A percentile compares a stretch with the other conserved stretches of the same genome.
phyloP scores from a whole-genome alignment of 2,888 invertebrate species.

The Calephelis perditalis region DNA sequence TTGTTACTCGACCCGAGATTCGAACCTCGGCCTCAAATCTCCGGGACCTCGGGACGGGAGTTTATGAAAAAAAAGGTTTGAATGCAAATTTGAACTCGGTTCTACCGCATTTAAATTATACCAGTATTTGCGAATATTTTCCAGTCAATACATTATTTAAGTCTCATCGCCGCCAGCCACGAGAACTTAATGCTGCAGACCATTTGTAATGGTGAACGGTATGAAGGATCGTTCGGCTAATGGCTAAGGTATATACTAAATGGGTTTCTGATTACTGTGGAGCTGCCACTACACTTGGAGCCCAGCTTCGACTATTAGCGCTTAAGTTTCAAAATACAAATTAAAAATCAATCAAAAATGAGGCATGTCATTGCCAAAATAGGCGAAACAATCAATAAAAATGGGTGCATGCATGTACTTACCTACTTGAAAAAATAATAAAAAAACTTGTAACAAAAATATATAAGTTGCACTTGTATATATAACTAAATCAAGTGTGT shows the following conservation, averaged over 20 bases:
- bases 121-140: neutral
- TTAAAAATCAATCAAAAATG: neutral
- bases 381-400: no score
- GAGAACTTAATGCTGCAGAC: neutral
- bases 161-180: neutral
- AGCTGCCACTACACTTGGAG: neutral
- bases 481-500: no score
- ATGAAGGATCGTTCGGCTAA: neutral
- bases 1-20: no score
- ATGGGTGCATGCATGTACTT: no score
- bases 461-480: no score
- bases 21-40: no score
- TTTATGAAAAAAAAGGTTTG: no score
- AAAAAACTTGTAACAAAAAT: no score
- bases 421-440: no score
- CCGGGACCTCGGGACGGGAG: no score
- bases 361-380: neutral
- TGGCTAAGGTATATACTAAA: neutral
- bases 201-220: conserved; percentile 3
- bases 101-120: neutral
- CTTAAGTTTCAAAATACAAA: neutral
- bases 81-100: neutral
- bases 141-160: neutral
- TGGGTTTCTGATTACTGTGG: neutral
- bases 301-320: neutral